Evolutionary conservation across 2,888 invertebrate genomes (phyloP).

Genomic region (Coronaproctus castanopsis): DNA sequence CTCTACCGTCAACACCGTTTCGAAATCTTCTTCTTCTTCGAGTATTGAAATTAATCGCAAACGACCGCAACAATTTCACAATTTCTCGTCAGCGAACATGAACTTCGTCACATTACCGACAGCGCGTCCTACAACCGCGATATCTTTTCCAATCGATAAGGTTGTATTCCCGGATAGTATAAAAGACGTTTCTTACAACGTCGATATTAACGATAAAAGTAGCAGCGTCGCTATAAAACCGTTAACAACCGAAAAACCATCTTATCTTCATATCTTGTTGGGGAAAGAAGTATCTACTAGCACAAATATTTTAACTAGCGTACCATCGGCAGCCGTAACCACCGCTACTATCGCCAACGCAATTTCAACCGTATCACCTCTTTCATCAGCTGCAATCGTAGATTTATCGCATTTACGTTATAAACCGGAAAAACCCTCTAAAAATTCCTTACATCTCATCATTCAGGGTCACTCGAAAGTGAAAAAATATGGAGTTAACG

Average conservation of each 20-base stretch:
- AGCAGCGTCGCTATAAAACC: too few species aligned
- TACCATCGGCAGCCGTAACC: conserved; percentile 22
- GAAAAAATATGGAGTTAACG: conserved; percentile 45
- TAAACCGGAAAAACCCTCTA: conserved; percentile 35
- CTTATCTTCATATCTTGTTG: neutral
- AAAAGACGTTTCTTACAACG: too few species aligned
- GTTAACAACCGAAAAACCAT: too few species aligned
- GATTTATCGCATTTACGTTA: conserved; percentile 22
- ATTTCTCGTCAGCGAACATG: too few species aligned
- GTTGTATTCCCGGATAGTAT: too few species aligned
- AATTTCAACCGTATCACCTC: conserved; percentile 7
- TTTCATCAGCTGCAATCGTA: conserved; percentile 26
- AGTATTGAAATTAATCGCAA: too few species aligned
- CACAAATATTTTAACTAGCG: conserved; percentile 25
- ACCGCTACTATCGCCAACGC: conserved; percentile 14
- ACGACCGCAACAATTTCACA: too few species aligned
- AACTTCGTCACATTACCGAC: conserved; percentile 26
- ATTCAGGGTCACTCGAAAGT: conserved; percentile 73
- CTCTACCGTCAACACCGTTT: too few species aligned
- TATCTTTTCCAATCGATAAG: conserved; percentile 16
- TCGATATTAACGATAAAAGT: too few species aligned
- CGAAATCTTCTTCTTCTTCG: too few species aligned
- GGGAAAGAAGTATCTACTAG: neutral
- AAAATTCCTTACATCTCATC: conserved; percentile 48
- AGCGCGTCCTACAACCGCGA: conserved; percentile 21